Base-by-base conservation (phyloP, 1,140 invertebrate genomes). In the Meloidogyne floridensis region DNA sequence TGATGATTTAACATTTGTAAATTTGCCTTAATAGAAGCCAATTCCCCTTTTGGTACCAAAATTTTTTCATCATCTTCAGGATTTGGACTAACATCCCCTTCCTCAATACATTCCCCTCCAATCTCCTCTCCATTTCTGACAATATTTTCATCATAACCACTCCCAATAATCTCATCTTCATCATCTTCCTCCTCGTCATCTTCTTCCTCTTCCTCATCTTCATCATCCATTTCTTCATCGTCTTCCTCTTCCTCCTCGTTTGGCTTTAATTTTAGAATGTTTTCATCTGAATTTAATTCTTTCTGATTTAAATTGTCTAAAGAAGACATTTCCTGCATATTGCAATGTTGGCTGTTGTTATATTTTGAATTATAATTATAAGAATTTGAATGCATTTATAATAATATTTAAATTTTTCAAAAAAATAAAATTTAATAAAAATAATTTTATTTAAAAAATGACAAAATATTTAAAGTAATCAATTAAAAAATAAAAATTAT, bases 1-100 rank as follows among this genome's bases (percentile, higher is more conserved):
- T 79, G 80, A 20, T 80, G 80, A 51, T 80, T 80, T 32, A 80
- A 51, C n/a, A 80, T 53, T 47, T 74, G 76, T n/a, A 80, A n/a
- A 69, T 80, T 80, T 32, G 80, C 72, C 4, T 76, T 70, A 10
- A 80, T 54, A 0, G 42, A 4, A 11, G n/a, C 47, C 72, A 80
- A 15, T 53, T 80, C 80, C 18, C 59, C 59, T 20, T 20, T 15
- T n/a, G 76, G 72, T 54, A 71, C 80, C 42, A 71, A 13, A 10
- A 47, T 69, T 10, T 69, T 32, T 18, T 15, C 77, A 51, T 65
- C 43, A 70, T 70, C 51, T n/a, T 32, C n/a, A 18, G 53, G 11
- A 3, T 13, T n/a, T 53, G 65, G 5, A 53, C 18, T 69, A 47
- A 13, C 77, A n/a, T 13, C 77, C 13, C 15, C 2, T 32, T 18